Evolutionary conservation across 2,113 vertebrate species (phyloP).

Genomic region (Myotis yumanensis): DNA sequence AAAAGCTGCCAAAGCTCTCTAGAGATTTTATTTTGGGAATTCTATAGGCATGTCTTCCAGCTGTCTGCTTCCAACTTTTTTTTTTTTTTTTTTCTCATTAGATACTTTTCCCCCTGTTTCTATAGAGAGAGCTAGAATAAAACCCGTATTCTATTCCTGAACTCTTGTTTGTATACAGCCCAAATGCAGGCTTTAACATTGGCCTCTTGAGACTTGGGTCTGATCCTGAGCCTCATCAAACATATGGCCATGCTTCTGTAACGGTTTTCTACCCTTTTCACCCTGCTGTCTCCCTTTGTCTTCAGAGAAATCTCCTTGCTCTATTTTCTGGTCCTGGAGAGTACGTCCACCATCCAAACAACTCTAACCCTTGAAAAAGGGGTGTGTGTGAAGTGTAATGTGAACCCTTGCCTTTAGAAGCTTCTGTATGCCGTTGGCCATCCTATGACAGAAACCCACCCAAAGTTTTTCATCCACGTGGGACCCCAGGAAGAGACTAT

Average conservation of each 20-base stretch:
- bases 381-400: not conserved
- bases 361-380: not conserved
- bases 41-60: not conserved
- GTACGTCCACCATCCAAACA: not conserved
- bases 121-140: constrained; percentile 19
- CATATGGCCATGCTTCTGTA: not conserved
- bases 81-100: not conserved
- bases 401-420: not conserved
- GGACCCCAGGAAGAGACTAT: not conserved
- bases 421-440: not conserved
- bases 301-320: not conserved
- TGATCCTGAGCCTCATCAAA: not conserved
- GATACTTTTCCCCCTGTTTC: not conserved
- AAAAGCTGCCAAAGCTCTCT: not conserved
- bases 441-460: not conserved
- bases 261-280: not conserved
- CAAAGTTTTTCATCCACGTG: not conserved
- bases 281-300: not conserved
- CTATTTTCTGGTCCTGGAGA: not conserved
- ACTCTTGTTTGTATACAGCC: not conserved
- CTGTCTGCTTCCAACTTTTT: not conserved
- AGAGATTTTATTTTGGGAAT: not conserved
- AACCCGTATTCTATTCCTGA: not conserved
- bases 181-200: not conserved
- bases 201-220: not conserved